These are phyloP conservation scores for Zaprionus lachaisei DNA, from an alignment of 1,140 invertebrate species.

Conservation along the genomic window DNA sequence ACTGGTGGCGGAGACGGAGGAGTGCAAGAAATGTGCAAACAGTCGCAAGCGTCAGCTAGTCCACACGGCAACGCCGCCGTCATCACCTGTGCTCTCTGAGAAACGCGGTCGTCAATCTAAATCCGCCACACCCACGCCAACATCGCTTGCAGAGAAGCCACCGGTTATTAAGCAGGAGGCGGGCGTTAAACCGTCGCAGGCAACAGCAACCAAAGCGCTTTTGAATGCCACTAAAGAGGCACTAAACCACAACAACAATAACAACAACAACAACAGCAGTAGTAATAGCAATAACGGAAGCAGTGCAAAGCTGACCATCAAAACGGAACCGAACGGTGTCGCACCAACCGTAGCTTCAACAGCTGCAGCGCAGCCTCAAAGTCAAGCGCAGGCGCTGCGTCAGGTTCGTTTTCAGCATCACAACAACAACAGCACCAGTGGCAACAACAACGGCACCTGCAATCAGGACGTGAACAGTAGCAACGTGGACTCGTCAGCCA, in stretches of 20 bases:
- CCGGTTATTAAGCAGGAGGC: conserved; percentile 60
- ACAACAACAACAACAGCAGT: conserved; percentile 40
- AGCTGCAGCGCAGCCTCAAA: conserved; percentile 33
- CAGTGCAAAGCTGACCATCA: conserved; percentile 51
- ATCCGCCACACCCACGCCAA: conserved; percentile 50
- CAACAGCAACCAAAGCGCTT: conserved; percentile 27
- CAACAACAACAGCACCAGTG: conserved; percentile 37
- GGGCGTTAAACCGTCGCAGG: conserved; percentile 43
- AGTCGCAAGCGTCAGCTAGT: conserved; percentile 66
- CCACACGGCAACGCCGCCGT: conserved; percentile 63
- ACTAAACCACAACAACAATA: conserved; percentile 42
- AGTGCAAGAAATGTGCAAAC: conserved; percentile 80
- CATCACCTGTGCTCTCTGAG: conserved; percentile 72
- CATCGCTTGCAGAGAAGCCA: conserved; percentile 49
- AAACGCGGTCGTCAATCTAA: conserved; percentile 66
- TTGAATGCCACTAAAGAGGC: conserved; percentile 53
- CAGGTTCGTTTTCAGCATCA: conserved; percentile 76
- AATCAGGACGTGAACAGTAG: conserved; percentile 33
- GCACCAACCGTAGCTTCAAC: conserved; percentile 20
- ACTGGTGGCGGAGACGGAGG: conserved; percentile 78
- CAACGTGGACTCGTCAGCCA: conserved; percentile 29
- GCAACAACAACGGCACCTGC: conserved; percentile 36
- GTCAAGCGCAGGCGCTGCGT: conserved; percentile 59
- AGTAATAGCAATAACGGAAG: conserved; percentile 40
- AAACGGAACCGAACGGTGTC: conserved; percentile 64